Evolutionary conservation across 2,113 vertebrate genomes (phyloP).

Genomic region (Dunckerocampus dactyliophorus): DNA sequence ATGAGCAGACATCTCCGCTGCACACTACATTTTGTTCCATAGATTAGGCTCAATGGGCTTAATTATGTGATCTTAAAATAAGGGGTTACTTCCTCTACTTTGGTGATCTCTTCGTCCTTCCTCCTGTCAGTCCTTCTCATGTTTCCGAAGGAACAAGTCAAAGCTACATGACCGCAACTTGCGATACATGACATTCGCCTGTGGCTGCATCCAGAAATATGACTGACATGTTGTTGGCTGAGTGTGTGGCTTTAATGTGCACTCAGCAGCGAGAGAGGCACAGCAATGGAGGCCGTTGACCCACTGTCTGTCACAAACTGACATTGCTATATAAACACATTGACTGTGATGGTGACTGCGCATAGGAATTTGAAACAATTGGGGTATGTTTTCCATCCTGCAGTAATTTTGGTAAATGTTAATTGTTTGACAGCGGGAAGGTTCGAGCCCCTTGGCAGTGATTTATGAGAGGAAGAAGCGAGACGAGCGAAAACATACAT

Average conservation of each 20-base stretch:
- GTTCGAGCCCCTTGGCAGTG: slow-evolving; percentile 27
- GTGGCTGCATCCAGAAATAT: slow-evolving; percentile 47
- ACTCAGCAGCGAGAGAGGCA: slow-evolving; percentile 37
- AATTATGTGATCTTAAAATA: slow-evolving; percentile 14
- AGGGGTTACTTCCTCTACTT: slow-evolving; percentile 1
- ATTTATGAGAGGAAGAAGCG: slow-evolving; percentile 62
- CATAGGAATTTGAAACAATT: slow-evolving; percentile 35
- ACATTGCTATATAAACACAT: slow-evolving; percentile 47
- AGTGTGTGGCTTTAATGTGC: slow-evolving; percentile 61
- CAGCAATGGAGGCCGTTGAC: slow-evolving; percentile 46
- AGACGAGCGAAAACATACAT: slow-evolving; percentile 36
- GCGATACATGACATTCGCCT: slow-evolving; percentile 42
- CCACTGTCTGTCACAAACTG: slow-evolving; percentile 52
- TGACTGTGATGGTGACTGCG: slow-evolving; percentile 15
- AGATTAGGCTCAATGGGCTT: slow-evolving; percentile 5
- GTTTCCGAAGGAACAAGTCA: slow-evolving; percentile 9
- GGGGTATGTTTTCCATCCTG: slow-evolving; percentile 36
- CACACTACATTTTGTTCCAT: slow-evolving; percentile 21
- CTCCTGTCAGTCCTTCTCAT: slow-evolving; percentile 10
- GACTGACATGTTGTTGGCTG: slow-evolving; percentile 52
- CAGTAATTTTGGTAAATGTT: slow-evolving; percentile 32
- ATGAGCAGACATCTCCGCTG: slow-evolving; percentile 31
- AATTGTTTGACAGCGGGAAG: slow-evolving; percentile 57
- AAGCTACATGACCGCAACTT: slow-evolving; percentile 35
- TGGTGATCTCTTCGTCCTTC: not conserved